phyloP scores from a whole-genome alignment of 2,113 vertebrate species.

The Canis aureus region DNA sequence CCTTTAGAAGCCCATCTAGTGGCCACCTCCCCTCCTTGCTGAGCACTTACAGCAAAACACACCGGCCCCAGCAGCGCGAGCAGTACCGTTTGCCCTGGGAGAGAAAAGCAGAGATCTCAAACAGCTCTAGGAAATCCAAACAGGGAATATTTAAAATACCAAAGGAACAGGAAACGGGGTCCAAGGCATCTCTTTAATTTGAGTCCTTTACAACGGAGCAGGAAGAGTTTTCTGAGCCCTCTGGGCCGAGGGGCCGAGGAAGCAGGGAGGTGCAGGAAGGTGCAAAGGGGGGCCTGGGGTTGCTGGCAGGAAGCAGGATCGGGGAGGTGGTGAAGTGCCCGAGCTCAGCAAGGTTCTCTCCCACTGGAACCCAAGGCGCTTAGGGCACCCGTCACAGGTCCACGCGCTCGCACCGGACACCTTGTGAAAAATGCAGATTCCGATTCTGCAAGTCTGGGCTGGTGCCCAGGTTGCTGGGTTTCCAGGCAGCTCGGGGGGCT shows the following conservation, averaged over 20 bases:
- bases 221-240: not conserved
- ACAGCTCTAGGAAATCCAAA: conserved; percentile 52
- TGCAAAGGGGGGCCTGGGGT: accelerated
- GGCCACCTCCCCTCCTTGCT: conserved; percentile 75
- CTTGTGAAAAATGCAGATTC: not conserved
- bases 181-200: not conserved
- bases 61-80: not conserved
- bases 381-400: not conserved
- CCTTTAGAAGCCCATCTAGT: conserved; percentile 80
- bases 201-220: not conserved
- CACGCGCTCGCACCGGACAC: accelerated
- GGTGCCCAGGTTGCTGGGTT: no score
- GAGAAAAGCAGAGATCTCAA: conserved; percentile 76
- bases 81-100: conserved; percentile 80
- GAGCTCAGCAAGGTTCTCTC: not conserved
- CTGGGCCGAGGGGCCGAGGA: not conserved
- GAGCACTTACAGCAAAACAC: conserved; percentile 61
- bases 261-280: not conserved
- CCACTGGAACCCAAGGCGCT: not conserved
- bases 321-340: not conserved
- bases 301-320: not conserved
- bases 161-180: not conserved
- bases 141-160: conserved; percentile 29
- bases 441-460: not conserved
- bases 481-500: not conserved